Evolutionary conservation across 2,888 invertebrate genomes (phyloP).

Genomic region (Chalcis sispes): DNA sequence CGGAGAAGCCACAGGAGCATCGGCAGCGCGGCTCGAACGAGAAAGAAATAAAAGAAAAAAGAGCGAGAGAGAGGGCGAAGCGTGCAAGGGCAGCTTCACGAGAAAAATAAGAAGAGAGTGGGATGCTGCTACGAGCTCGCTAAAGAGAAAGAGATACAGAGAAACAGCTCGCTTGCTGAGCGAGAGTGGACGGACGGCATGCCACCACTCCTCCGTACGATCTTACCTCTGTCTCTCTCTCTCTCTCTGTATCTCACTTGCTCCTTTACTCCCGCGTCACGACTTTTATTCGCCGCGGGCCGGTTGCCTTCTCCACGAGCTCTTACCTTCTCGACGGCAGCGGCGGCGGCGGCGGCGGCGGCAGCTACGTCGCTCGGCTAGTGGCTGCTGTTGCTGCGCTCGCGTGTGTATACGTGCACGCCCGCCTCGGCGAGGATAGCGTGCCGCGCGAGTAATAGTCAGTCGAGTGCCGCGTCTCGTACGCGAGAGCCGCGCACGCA

Average conservation of each 20-base stretch:
- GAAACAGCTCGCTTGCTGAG: conserved; percentile 60
- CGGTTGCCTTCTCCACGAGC: conserved; percentile 53
- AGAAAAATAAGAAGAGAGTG: conserved; percentile 70
- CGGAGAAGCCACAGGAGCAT: conserved; percentile 1
- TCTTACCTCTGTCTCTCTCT: conserved; percentile 49
- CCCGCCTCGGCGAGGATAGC: conserved; percentile 20
- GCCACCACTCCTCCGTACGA: conserved; percentile 67
- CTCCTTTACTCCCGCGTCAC: conserved; percentile 64
- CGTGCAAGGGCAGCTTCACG: conserved; percentile 22
- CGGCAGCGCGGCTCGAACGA: too few species aligned
- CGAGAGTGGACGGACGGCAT: conserved; percentile 76
- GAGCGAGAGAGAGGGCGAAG: background rate
- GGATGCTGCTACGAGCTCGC: conserved; percentile 54
- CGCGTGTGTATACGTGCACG: conserved; percentile 23
- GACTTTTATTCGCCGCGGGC: conserved; percentile 69
- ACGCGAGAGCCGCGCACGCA: conserved; percentile 50
- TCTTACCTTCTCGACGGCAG: conserved; percentile 41
- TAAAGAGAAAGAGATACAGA: conserved; percentile 64
- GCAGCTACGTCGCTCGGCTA: too few species aligned
- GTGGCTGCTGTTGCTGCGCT: too few species aligned
- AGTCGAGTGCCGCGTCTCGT: conserved; percentile 59
- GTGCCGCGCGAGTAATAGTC: conserved; percentile 38
- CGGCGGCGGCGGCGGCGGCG: too few species aligned
- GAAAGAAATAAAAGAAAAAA: conserved; percentile 16
- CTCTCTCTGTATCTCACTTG: conserved; percentile 49